Percentiles rank a stretch among this genome's conserved stretches.
phyloP scores from a whole-genome alignment of 2,797 vertebrate species.

The Bryconaethiops microstoma region DNA sequence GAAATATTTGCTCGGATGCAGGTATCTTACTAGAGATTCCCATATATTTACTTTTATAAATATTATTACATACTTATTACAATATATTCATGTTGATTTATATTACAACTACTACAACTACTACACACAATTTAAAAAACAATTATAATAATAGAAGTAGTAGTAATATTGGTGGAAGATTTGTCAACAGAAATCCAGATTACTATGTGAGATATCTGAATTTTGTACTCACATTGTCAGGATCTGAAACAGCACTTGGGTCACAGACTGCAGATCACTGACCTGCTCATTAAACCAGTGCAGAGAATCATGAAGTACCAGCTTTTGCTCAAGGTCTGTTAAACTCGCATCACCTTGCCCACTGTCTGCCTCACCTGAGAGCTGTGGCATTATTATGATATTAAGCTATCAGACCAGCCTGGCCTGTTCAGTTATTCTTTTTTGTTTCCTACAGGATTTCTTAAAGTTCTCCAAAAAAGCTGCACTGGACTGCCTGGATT shows the following conservation, averaged over 20 bases:
- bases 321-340: slow-evolving; percentile 91
- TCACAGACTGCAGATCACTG: slow-evolving; percentile 91
- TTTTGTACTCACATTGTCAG: slow-evolving; percentile 66
- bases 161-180: too few relatives aligned
- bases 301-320: slow-evolving; percentile 99
- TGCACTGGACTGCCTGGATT: slow-evolving; percentile 87
- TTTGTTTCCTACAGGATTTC: slow-evolving; percentile 82
- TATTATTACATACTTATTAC: too few relatives aligned
- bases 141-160: too few relatives aligned
- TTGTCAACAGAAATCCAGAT: too few relatives aligned
- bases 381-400: not conserved
- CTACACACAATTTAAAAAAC: too few relatives aligned
- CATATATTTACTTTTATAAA: too few relatives aligned
- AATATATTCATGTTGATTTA: too few relatives aligned
- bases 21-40: too few relatives aligned
- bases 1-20: not conserved
- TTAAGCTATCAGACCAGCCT: not conserved
- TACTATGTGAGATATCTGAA: not conserved
- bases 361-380: slow-evolving; percentile 29
- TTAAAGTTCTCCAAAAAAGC: slow-evolving; percentile 96
- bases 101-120: too few relatives aligned
- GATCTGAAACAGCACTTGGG: slow-evolving; percentile 93
- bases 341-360: not conserved
- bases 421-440: slow-evolving; percentile 1
- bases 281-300: slow-evolving; percentile 94